Percentiles rank a stretch among this genome's conserved stretches.
These are phyloP conservation scores for Poeciliopsis presidionis DNA, from an alignment of 2,797 vertebrate genomes.

Conservation along the genomic window DNA sequence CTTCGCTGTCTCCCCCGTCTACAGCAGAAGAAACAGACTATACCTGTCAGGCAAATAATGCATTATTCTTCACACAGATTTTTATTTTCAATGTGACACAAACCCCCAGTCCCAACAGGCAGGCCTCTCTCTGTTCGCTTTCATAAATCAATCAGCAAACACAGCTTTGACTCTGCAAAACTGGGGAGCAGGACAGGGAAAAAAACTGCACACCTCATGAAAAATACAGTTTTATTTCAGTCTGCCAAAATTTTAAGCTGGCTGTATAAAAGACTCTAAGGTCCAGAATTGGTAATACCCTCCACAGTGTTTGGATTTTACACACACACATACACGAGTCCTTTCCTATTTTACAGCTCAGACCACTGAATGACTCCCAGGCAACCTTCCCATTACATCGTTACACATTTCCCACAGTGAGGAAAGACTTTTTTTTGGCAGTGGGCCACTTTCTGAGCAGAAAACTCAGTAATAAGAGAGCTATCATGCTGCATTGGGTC, in stretches of 20 bases:
- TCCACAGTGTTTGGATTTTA: conserved; percentile 31
- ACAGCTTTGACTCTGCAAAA: conserved; percentile 32
- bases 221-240: conserved; percentile 38
- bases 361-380: conserved; percentile 56
- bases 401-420: conserved; percentile 66
- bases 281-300: conserved; percentile 54
- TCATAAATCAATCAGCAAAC: conserved; percentile 38
- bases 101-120: conserved; percentile 25
- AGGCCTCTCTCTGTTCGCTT: conserved; percentile 8
- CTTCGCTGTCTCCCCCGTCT: background rate
- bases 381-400: conserved; percentile 69
- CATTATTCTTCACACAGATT: conserved; percentile 34
- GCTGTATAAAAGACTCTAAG: conserved; percentile 29
- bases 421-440: conserved; percentile 60
- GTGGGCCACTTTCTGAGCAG: conserved; percentile 41
- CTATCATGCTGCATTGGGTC: conserved; percentile 46
- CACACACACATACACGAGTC: conserved; percentile 20
- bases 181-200: conserved; percentile 30
- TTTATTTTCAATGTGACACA: conserved; percentile 36
- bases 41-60: conserved; percentile 21
- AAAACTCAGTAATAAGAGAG: conserved; percentile 39
- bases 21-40: conserved; percentile 32
- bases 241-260: conserved; percentile 46
- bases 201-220: conserved; percentile 44
- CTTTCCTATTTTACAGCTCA: conserved; percentile 47